Conservation (phyloP, 2,888 invertebrate genomes). For the Ophion obscuratus region DNA sequence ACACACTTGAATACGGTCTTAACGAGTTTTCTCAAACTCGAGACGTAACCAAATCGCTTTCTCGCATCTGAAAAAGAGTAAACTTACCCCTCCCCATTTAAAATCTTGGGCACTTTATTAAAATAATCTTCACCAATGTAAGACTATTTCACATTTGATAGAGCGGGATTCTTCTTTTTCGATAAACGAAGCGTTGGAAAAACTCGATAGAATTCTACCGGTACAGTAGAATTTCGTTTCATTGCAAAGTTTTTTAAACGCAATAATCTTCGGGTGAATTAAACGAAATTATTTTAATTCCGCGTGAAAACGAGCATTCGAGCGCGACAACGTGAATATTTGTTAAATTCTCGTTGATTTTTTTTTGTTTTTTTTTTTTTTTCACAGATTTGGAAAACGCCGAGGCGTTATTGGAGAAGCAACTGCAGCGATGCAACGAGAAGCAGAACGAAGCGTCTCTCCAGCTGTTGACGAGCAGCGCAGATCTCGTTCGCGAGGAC, state of each 20-base stretch:
- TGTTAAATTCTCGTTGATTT: neutral
- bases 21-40: neutral
- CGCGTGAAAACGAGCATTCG: neutral
- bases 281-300: neutral
- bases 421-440: slow-evolving; percentile 82
- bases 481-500: slow-evolving; percentile 78
- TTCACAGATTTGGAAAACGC: slow-evolving; percentile 85
- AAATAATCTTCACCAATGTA: no score
- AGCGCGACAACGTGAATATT: neutral
- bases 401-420: slow-evolving; percentile 84
- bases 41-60: neutral
- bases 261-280: neutral
- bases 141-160: no score
- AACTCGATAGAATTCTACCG: no score
- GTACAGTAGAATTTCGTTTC: no score
- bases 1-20: no score
- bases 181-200: no score
- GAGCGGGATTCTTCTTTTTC: no score
- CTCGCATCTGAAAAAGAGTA: neutral
- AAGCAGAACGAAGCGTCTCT: slow-evolving; percentile 76
- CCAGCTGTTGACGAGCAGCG: slow-evolving; percentile 64
- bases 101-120: no score
- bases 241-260: neutral
- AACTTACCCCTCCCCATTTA: neutral
- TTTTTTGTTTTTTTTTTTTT: slow-evolving; percentile 48